Percentiles rank a stretch among this genome's conserved stretches.
phyloP scores from a whole-genome alignment of 2,888 invertebrate species.

The Thyatira batis region DNA sequence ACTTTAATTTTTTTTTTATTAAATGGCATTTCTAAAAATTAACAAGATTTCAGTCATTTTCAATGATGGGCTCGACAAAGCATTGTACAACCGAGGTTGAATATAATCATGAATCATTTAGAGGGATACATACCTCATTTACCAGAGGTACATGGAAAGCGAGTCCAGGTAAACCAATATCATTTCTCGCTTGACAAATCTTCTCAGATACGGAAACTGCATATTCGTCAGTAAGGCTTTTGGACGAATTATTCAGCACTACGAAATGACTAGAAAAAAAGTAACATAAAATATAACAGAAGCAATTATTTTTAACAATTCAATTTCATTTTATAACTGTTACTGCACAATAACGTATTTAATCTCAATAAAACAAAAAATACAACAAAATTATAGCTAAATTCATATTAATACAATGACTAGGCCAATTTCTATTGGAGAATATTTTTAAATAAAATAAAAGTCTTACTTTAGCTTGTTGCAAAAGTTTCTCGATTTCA shows the following conservation, averaged over 20 bases:
- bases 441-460: neutral
- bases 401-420: no score
- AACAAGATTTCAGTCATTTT: no score
- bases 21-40: no score
- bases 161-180: slow-evolving; percentile 43
- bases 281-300: neutral
- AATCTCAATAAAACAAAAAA: no score
- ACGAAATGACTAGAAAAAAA: slow-evolving; percentile 41
- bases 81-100: no score
- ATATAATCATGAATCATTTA: no score
- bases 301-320: neutral
- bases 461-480: slow-evolving; percentile 36
- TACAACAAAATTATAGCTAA: no score
- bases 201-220: slow-evolving; percentile 35
- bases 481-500: slow-evolving; percentile 41
- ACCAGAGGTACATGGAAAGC: slow-evolving; percentile 26
- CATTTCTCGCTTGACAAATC: slow-evolving; percentile 44
- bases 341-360: no score
- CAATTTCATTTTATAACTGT: neutral
- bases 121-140: slow-evolving; percentile 39
- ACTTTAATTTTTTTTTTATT: no score
- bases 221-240: slow-evolving; percentile 36
- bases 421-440: no score
- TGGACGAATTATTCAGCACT: slow-evolving; percentile 33
- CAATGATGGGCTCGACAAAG: no score